Conservation (phyloP, 2,797 vertebrate species). For the Lateolabrax maculatus region DNA sequence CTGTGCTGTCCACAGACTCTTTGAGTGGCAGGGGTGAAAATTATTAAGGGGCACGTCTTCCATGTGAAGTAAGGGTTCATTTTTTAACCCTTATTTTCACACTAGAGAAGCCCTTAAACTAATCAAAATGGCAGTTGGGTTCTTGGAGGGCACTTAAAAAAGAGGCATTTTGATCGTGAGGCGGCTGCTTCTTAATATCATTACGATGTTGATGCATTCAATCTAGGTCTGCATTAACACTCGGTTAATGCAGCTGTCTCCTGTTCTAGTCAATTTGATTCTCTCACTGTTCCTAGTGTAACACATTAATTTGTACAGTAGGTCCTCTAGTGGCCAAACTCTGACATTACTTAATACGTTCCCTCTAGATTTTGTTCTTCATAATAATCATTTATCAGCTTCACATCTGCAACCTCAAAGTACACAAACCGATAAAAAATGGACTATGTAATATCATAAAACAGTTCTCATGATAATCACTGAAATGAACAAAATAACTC, state of each 20-base stretch:
- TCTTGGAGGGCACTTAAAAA: not conserved
- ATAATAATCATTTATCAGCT: not conserved
- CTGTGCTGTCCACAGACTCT: not conserved
- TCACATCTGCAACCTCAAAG: constrained; percentile 1
- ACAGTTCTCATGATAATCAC: not conserved
- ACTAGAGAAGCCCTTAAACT: constrained; percentile 7
- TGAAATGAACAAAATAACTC: not conserved
- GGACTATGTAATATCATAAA: too few relatives aligned
- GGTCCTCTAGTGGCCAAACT: constrained; percentile 70
- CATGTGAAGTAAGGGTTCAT: not conserved
- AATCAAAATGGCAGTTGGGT: not conserved
- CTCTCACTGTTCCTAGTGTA: not conserved
- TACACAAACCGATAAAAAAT: not conserved
- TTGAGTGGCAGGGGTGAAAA: not conserved
- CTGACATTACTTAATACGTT: constrained; percentile 1
- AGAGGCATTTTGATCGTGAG: not conserved
- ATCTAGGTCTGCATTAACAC: not conserved
- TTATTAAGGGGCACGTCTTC: not conserved
- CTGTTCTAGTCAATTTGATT: not conserved
- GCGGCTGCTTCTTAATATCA: not conserved
- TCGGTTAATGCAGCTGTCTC: not conserved
- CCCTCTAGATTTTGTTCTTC: not conserved
- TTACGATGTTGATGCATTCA: not conserved
- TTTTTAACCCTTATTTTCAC: constrained; percentile 2
- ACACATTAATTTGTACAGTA: constrained; percentile 42